phyloP scores from a whole-genome alignment of 1,140 invertebrate species.

The Meloidogyne floridensis region DNA sequence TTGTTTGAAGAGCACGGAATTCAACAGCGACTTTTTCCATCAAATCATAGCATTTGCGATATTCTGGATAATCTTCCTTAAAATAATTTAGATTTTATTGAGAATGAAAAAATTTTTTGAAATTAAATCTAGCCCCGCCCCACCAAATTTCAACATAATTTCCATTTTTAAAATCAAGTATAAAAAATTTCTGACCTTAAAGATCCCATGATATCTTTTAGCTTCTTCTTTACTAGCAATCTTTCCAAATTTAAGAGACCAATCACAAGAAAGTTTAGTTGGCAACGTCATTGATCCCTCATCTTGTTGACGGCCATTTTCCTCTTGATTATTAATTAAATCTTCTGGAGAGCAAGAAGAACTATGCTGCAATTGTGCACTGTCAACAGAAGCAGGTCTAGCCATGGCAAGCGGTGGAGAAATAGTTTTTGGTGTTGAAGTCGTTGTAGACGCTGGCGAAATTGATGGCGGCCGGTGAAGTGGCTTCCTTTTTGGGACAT shows the following conservation, averaged over 20 bases:
- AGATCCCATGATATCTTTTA: slow-evolving; percentile 18
- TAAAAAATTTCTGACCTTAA: slow-evolving; percentile 14
- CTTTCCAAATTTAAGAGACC: slow-evolving; percentile 15
- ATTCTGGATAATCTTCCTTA: slow-evolving; percentile 32
- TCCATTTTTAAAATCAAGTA: not conserved
- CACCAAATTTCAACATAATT: too few relatives aligned
- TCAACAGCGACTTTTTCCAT: slow-evolving; percentile 15
- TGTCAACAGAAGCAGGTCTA: slow-evolving; percentile 27
- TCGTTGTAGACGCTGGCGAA: slow-evolving; percentile 28
- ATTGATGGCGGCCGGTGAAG: slow-evolving; percentile 22
- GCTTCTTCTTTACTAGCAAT: slow-evolving; percentile 19
- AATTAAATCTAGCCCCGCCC: not conserved
- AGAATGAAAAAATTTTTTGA: slow-evolving; percentile 18
- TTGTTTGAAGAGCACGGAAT: slow-evolving; percentile 15
- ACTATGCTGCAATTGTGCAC: slow-evolving; percentile 22
- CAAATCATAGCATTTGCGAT: slow-evolving; percentile 23
- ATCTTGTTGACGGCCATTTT: not conserved
- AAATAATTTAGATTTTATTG: not conserved
- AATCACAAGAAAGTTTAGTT: slow-evolving; percentile 23
- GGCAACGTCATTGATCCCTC: slow-evolving; percentile 27
- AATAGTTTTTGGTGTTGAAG: slow-evolving; percentile 30
- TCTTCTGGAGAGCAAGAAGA: slow-evolving; percentile 30
- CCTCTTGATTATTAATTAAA: slow-evolving; percentile 3
- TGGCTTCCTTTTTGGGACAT: slow-evolving; percentile 21
- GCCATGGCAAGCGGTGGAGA: slow-evolving; percentile 23